A percentile compares a stretch with the other conserved stretches of the same genome.
These are phyloP conservation scores for Drosophila neutralis DNA, from an alignment of 2,888 invertebrate species.

Conservation along the genomic window DNA sequence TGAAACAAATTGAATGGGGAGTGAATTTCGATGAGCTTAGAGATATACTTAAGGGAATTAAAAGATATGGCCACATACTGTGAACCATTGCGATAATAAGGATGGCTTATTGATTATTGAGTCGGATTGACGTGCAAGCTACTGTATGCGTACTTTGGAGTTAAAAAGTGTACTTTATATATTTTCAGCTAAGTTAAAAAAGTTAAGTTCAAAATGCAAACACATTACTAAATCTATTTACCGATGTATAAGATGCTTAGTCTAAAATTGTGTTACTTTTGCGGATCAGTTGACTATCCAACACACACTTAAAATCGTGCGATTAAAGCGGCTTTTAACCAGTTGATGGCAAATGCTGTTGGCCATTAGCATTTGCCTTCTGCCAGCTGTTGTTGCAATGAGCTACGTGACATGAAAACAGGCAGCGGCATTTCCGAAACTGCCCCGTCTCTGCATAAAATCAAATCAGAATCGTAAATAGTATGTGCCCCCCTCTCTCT, in stretches of 20 bases:
- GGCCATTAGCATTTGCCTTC: conserved; percentile 53
- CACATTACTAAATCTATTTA: neutral
- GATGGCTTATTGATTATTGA: neutral
- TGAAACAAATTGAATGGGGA: neutral
- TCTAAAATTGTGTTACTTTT: neutral
- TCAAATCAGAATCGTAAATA: conserved; percentile 61
- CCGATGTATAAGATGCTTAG: neutral
- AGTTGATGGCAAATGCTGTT: conserved; percentile 41
- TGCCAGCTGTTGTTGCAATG: conserved; percentile 58
- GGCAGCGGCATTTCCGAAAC: conserved; percentile 28
- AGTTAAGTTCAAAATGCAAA: neutral
- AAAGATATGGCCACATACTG: conserved; percentile 1
- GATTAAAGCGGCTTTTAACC: conserved; percentile 48
- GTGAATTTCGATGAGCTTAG: conserved; percentile 9
- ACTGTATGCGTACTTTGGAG: neutral
- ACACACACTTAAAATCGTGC: conserved; percentile 14
- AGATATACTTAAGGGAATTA: neutral
- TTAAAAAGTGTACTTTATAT: no score
- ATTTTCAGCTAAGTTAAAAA: neutral
- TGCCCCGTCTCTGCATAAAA: conserved; percentile 37
- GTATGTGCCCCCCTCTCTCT: neutral
- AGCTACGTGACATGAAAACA: conserved; percentile 63
- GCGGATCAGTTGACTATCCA: neutral
- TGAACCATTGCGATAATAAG: neutral
- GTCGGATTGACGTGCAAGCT: neutral